phyloP scores from a whole-genome alignment of 2,888 invertebrate species.

The Alentia gelatinosa region DNA sequence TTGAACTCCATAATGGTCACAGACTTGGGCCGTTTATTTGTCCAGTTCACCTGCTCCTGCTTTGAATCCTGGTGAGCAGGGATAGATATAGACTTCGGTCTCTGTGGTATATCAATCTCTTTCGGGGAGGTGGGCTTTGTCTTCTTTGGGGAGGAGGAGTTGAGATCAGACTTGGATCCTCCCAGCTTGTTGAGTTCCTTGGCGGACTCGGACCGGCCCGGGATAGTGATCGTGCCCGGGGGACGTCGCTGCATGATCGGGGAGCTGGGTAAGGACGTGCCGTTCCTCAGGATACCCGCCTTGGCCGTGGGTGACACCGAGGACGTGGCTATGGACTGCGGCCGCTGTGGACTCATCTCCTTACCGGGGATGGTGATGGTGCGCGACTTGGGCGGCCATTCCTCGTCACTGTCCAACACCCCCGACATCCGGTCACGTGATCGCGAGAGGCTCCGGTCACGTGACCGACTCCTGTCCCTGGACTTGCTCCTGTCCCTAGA shows the following conservation, averaged over 20 bases:
- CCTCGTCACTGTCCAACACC: slow-evolving; percentile 20
- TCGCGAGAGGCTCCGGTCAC: slow-evolving; percentile 23
- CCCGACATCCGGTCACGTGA: slow-evolving; percentile 9
- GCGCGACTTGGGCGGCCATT: slow-evolving; percentile 44
- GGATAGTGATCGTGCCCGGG: slow-evolving; percentile 19
- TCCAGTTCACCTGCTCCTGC: neutral
- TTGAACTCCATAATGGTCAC: slow-evolving; percentile 35
- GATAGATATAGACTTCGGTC: slow-evolving; percentile 38
- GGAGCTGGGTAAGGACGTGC: slow-evolving; percentile 21
- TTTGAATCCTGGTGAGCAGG: neutral
- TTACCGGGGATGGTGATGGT: slow-evolving; percentile 37
- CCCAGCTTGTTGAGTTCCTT: slow-evolving; percentile 35
- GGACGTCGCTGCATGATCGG: slow-evolving; percentile 8
- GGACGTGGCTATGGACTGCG: slow-evolving; percentile 20
- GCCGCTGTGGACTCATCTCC: neutral
- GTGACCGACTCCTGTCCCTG: neutral
- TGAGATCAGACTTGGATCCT: neutral
- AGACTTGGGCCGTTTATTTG: slow-evolving; percentile 33
- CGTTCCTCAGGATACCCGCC: slow-evolving; percentile 24
- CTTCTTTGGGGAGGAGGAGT: neutral
- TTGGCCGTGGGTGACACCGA: neutral
- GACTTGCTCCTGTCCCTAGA: slow-evolving; percentile 2
- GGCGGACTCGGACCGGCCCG: neutral
- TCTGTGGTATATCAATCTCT: neutral
- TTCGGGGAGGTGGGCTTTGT: neutral